These are phyloP conservation scores for Cepaea nemoralis DNA, from an alignment of 1,140 invertebrate genomes.

Conservation along the genomic window DNA sequence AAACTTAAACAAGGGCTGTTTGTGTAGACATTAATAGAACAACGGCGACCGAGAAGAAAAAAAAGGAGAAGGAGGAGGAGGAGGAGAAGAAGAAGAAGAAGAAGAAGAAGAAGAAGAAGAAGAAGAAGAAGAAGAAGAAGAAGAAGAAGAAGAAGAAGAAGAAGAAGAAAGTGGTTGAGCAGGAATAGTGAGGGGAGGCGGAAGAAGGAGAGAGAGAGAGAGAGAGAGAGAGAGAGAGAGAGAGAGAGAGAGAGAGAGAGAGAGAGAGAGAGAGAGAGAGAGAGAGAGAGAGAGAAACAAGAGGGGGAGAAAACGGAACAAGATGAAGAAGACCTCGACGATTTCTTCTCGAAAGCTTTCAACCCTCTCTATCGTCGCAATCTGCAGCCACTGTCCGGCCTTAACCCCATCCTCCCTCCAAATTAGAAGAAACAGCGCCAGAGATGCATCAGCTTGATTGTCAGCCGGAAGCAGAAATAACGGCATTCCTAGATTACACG, in stretches of 20 bases:
- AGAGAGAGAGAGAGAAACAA: conserved; percentile 2
- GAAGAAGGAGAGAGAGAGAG: background rate
- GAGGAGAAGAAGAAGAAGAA: background rate
- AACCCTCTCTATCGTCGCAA: too few relatives aligned
- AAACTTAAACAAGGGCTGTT: too few relatives aligned
- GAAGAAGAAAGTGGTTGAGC: background rate
- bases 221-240: conserved; percentile 6
- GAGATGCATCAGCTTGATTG: too few relatives aligned
- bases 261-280: conserved; percentile 7
- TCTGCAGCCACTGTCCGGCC: too few relatives aligned
- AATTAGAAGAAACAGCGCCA: too few relatives aligned
- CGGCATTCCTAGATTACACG: too few relatives aligned
- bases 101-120: background rate
- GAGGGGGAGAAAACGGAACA: background rate
- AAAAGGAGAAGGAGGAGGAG: background rate
- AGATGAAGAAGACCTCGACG: too few relatives aligned
- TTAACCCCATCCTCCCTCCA: too few relatives aligned
- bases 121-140: background rate
- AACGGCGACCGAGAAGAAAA: background rate
- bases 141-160: background rate
- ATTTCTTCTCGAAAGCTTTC: too few relatives aligned
- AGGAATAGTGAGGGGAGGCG: background rate
- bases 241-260: background rate
- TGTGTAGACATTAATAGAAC: too few relatives aligned
- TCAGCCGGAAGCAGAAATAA: too few relatives aligned